phyloP scores from a whole-genome alignment of 1,140 invertebrate species.

The Tribolium madens region DNA sequence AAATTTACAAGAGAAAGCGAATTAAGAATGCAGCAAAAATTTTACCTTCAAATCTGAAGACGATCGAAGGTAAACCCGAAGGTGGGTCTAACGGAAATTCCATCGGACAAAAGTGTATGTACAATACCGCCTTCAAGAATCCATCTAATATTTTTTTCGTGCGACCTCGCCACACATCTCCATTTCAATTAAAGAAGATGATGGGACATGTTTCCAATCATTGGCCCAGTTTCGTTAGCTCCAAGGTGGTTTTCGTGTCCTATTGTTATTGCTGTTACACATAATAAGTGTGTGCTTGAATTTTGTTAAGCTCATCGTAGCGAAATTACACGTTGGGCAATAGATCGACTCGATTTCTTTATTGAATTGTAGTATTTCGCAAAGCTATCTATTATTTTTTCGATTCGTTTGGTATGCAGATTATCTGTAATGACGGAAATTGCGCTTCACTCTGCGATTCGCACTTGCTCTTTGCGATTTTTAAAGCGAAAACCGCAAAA shows the following conservation, averaged over 20 bases:
- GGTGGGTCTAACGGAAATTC: slow-evolving; percentile 34
- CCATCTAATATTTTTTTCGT: neutral
- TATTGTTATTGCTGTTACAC: slow-evolving; percentile 33
- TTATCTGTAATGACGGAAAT: slow-evolving; percentile 34
- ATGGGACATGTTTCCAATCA: slow-evolving; percentile 42
- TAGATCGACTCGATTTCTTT: slow-evolving; percentile 22
- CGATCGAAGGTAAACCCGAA: slow-evolving; percentile 2
- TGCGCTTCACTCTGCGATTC: neutral
- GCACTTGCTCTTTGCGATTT: slow-evolving; percentile 12
- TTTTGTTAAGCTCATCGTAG: slow-evolving; percentile 38
- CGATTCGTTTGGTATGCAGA: slow-evolving; percentile 19
- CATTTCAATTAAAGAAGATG: slow-evolving; percentile 43
- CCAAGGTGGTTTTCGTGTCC: slow-evolving; percentile 17
- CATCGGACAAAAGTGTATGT: neutral
- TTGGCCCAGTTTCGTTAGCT: slow-evolving; percentile 20
- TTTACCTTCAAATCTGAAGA: slow-evolving; percentile 16
- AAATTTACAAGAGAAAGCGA: neutral
- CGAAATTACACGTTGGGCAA: slow-evolving; percentile 34
- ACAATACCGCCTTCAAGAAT: slow-evolving; percentile 4
- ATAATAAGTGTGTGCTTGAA: slow-evolving; percentile 23
- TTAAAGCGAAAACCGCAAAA: neutral
- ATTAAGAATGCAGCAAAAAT: neutral
- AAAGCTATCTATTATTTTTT: slow-evolving; percentile 30
- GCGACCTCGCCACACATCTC: slow-evolving; percentile 28
- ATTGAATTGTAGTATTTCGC: slow-evolving; percentile 32